Evolutionary conservation across 1,140 invertebrate genomes (phyloP).

Genomic region (Rhagoletis pomonella): DNA sequence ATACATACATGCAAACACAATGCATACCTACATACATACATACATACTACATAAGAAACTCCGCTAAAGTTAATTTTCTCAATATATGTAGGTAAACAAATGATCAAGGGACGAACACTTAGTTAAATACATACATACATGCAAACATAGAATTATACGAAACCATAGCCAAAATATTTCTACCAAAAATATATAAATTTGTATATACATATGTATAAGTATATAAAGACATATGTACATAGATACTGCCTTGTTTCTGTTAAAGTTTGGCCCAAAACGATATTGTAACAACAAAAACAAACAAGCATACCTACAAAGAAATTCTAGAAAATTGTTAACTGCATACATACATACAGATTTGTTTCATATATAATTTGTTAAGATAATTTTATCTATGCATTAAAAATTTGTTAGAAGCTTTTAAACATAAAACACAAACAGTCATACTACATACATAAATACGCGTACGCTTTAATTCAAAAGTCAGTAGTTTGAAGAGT

Average conservation of each 20-base stretch:
- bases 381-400: background rate
- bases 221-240: background rate
- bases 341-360: background rate
- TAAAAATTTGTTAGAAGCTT: background rate
- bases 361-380: background rate
- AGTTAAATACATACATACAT: no score
- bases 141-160: background rate
- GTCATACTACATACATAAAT: background rate
- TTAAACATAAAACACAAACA: background rate
- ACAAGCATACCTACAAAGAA: background rate
- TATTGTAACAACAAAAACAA: conserved; percentile 27
- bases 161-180: conserved; percentile 4
- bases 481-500: no score
- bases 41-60: background rate
- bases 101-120: background rate
- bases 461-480: no score
- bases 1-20: background rate
- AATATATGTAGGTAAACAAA: background rate
- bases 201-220: background rate
- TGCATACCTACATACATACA: conserved; percentile 7
- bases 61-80: background rate
- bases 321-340: conserved; percentile 2
- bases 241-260: conserved; percentile 49
- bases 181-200: background rate
- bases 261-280: conserved; percentile 34